Evolutionary conservation across 2,113 vertebrate genomes (phyloP).

Genomic region (Phalacrocorax pelagicus): DNA sequence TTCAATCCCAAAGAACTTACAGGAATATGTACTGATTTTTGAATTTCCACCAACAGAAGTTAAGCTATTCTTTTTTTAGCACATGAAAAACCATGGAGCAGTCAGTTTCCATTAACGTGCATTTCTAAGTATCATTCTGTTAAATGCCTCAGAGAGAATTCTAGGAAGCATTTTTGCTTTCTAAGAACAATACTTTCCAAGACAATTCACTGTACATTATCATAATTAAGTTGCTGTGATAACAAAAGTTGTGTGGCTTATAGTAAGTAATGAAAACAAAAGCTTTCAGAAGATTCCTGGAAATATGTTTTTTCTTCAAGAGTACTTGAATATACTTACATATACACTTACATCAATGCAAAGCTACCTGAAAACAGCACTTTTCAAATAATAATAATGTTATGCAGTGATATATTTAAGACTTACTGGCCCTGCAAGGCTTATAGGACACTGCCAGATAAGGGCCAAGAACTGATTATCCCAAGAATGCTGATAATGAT

Average conservation of each 20-base stretch:
- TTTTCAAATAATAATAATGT: neutral
- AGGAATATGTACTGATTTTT: neutral
- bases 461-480: neutral
- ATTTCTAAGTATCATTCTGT: neutral
- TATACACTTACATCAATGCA: neutral
- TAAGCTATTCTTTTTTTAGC: neutral
- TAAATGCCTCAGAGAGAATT: constrained; percentile 33
- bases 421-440: neutral
- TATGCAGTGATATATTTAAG: neutral
- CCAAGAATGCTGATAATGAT: neutral
- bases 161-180: constrained; percentile 64
- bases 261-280: neutral
- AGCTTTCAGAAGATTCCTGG: constrained; percentile 13
- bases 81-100: neutral
- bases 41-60: neutral
- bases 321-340: neutral
- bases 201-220: neutral
- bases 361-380: neutral
- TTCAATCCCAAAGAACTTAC: neutral
- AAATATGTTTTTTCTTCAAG: neutral
- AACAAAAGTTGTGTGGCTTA: neutral
- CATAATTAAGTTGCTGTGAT: neutral
- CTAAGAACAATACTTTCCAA: constrained; percentile 61
- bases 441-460: neutral
- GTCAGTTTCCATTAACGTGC: neutral